A percentile compares a stretch with the other conserved stretches of the same genome.
These are phyloP conservation scores for Sigmodon hispidus DNA, from an alignment of 2,113 vertebrate species.

Conservation along the genomic window DNA sequence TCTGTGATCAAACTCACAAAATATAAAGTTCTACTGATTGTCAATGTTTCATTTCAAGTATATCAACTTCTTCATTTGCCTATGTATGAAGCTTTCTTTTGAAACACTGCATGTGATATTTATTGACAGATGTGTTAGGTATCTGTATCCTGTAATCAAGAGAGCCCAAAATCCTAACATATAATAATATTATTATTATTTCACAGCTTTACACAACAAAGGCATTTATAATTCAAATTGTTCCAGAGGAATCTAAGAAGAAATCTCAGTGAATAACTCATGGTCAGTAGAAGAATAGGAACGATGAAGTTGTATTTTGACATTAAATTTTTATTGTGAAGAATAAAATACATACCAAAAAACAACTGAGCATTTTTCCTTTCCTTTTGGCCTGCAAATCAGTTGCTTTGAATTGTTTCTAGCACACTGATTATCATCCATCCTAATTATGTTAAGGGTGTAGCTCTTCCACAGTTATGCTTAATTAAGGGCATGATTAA, in stretches of 20 bases:
- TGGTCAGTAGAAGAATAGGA: background rate
- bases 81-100: background rate
- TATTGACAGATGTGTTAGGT: background rate
- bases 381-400: background rate
- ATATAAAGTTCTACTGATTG: background rate
- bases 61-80: background rate
- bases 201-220: background rate
- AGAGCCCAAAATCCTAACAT: background rate
- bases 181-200: background rate
- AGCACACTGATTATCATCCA: slow-evolving; percentile 18
- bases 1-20: background rate
- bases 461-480: background rate
- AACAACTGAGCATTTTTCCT: background rate
- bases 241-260: background rate
- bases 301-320: background rate
- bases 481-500: slow-evolving; percentile 67
- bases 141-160: background rate
- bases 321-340: background rate
- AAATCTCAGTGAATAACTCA: background rate
- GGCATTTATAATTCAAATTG: background rate
- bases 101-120: background rate
- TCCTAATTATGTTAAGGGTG: slow-evolving; percentile 52
- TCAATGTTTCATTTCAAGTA: background rate
- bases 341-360: background rate
- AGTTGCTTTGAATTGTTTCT: slow-evolving; percentile 21